Evolutionary conservation across 1,140 invertebrate species (phyloP), one percentile per base, ranked within the genome.

Genomic region (Caerostris darwini): DNA sequence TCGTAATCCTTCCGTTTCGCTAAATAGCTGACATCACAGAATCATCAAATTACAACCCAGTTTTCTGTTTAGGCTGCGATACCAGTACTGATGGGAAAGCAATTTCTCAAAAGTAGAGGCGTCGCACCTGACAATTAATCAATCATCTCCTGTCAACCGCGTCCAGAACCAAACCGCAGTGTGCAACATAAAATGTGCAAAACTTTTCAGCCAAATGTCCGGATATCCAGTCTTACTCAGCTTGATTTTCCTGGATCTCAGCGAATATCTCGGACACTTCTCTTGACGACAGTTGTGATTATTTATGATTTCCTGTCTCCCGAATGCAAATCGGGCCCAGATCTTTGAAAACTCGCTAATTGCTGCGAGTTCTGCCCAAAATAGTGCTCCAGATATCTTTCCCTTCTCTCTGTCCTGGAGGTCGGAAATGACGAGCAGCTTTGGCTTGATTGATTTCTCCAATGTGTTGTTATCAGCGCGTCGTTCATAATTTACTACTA

Each of bases 281-380:
- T 50, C 77, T 57, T 50, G 10, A 3, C 69, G 50, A 58, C 64
- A 81, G 50, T 92, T 57, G 57, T 61, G 92, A 57, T 94, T 94
- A 94, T 94, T 94, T 94, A 94, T 94, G 92, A 94, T 94, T 94
- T 94, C 57, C 71, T 53, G 90, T 94, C 87, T 86, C 57, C 19
- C 69, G 90, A 81, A 87, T 88, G 92, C 86, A 94, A 89, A 94
- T 93, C 86, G 56, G 83, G 54, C 58, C 8, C 7, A 59, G 92
- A 94, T 94, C 85, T 94, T 94, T 88, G 85, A 88, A 89, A 93
- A 94, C 67, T 88, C 83, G 57, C 92, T 94, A 94, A 94, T 94
- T 94, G 86, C 92, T 19, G 64, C 61, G 69, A 69, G 90, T 88
- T 88, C 53, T 56, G 34, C 90, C 69, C 90, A 82, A 82, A 91